Percentiles rank a stretch among this genome's conserved stretches.
Evolutionary conservation across 2,797 vertebrate species (phyloP).

Genomic region (Microtus californicus): DNA sequence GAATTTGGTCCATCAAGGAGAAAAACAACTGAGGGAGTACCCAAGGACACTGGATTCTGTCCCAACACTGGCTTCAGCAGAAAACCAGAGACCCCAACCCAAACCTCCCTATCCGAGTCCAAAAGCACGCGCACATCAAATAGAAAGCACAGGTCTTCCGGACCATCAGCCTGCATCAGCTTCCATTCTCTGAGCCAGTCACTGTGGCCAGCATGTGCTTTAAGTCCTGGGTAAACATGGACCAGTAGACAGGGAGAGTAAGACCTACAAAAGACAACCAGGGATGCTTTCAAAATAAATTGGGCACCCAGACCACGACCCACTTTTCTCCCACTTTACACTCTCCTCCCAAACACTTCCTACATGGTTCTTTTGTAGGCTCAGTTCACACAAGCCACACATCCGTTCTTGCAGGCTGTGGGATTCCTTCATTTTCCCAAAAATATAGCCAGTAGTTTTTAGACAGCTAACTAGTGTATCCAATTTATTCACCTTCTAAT

Average conservation of each 20-base stretch:
- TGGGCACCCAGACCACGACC: too few species aligned
- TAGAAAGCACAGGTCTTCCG: background rate
- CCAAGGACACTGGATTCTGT: accelerated
- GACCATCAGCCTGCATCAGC: background rate
- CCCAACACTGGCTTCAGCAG: background rate
- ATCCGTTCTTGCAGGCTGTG: background rate
- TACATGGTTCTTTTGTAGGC: accelerated
- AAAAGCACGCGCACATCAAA: background rate
- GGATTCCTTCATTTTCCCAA: background rate
- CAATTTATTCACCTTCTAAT: background rate
- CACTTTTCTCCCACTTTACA: background rate
- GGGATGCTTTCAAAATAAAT: background rate
- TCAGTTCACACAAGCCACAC: background rate
- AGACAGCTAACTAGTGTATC: background rate
- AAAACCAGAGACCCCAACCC: background rate
- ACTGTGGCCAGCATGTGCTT: background rate
- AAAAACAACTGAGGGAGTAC: background rate
- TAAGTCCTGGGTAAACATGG: background rate
- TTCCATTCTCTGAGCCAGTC: background rate
- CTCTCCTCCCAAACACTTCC: background rate
- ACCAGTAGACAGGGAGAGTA: too few species aligned
- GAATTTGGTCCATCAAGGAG: background rate
- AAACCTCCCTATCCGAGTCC: too few species aligned
- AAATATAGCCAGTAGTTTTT: background rate
- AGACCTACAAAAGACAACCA: too few species aligned